Evolutionary conservation across 2,113 vertebrate species (phyloP).

Genomic region (Cervus canadensis): DNA sequence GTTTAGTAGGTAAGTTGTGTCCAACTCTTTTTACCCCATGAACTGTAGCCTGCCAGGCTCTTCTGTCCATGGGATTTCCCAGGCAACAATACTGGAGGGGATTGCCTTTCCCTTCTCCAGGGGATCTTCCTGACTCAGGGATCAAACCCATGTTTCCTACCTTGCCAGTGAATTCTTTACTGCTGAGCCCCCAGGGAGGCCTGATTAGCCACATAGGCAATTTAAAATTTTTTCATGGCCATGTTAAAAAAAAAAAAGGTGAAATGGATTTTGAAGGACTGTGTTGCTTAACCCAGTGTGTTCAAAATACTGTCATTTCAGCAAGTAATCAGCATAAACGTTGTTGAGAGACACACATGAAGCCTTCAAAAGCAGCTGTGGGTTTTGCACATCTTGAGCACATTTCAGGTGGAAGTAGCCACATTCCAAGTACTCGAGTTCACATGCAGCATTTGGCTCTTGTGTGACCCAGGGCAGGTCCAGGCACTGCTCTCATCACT

Average conservation of each 20-base stretch:
- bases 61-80: neutral
- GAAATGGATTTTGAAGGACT: neutral
- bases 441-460: neutral
- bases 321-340: neutral
- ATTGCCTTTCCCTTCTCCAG: neutral
- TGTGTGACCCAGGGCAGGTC: fast-evolving
- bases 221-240: neutral
- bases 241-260: neutral
- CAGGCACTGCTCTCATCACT: neutral
- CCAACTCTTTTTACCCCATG: neutral
- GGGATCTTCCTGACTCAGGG: neutral
- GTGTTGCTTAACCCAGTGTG: neutral
- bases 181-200: neutral
- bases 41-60: neutral
- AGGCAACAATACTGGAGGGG: neutral
- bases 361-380: neutral
- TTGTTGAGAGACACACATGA: neutral
- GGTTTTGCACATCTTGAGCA: neutral
- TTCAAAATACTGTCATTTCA: neutral
- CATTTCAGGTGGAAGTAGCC: neutral
- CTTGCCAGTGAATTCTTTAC: neutral
- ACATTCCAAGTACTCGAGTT: neutral
- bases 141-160: neutral
- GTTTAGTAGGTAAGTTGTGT: neutral
- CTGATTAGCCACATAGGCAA: neutral